Base-by-base conservation (phyloP, 2,797 vertebrate genomes). In the Trachurus trachurus region DNA sequence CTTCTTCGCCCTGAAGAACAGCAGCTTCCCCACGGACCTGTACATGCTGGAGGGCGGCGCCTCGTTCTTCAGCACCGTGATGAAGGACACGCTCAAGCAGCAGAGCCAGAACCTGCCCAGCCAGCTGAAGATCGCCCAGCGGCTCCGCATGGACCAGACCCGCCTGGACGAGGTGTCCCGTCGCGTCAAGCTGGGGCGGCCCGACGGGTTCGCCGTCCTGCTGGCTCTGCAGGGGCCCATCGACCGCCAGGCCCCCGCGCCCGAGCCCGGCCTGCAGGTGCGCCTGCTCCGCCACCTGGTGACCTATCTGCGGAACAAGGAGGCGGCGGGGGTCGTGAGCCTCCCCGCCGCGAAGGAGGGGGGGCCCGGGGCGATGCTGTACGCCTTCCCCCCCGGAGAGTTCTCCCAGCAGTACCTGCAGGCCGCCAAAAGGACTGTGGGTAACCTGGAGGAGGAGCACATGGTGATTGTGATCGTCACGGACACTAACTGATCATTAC, bases 241-340 rank as follows among this genome's bases (percentile, higher is more conserved):
- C 13, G 95, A 94, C 72, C 91, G 93, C 2, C 96, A 95, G 78
- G 94, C 94, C 0, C 94, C 96, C 10, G 71, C 88, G 2, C 96
- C 95, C 0, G 97, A 99, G 87, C 96, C 96, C 0, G 97, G 97
- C 8, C 96, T 98, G 34, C 98, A 99, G 95, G 95, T 97, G 58
- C 96, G 98, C 82, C 93, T 99, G 93, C 97, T 99, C 57, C 97
- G 98, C 84, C 99, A 99, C 92, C 95, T 99, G 90, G 98, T 99
- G 85, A 99, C 98, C 52, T 99, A 99, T 95, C 96, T 99, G 94
- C 96, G 98, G 87, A 99, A 98, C 96, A 99, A 99, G 89, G 98
- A 99, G 92, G 98, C 98, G 0, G 98, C 98, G 0, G 98, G 98
- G 8, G 98, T 99, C 9, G 98, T 99, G 78, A 97, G 98, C 88